Conservation (phyloP, 2,888 invertebrate genomes). For the Drosophila hawaiiensis region DNA sequence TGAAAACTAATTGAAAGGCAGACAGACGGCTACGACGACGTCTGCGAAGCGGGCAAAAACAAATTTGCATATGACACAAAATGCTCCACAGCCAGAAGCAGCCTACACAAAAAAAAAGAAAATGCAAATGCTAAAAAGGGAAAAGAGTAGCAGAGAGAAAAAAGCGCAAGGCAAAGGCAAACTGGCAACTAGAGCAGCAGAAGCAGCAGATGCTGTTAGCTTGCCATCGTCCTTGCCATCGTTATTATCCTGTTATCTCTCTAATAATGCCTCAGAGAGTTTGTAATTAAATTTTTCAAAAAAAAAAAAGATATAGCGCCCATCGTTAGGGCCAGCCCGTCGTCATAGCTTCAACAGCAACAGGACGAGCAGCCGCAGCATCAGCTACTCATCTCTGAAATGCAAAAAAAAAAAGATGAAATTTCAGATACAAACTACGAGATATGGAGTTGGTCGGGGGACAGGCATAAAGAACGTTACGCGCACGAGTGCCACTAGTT, state of each 20-base stretch:
- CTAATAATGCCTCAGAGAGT: slow-evolving; percentile 82
- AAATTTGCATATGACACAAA: slow-evolving; percentile 71
- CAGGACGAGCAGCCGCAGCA: slow-evolving; percentile 30
- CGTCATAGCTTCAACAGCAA: slow-evolving; percentile 31
- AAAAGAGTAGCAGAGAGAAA: slow-evolving; percentile 30
- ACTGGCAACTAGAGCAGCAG: slow-evolving; percentile 63
- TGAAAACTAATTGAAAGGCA: slow-evolving; percentile 79
- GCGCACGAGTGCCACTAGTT: slow-evolving; percentile 81
- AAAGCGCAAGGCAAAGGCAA: slow-evolving; percentile 42
- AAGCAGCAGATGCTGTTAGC: slow-evolving; percentile 31
- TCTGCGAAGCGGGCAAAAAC: slow-evolving; percentile 54
- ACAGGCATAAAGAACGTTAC: slow-evolving; percentile 71
- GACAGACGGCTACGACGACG: slow-evolving; percentile 54
- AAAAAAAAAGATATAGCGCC: slow-evolving; percentile 56
- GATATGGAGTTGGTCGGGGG: slow-evolving; percentile 26
- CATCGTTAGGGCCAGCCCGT: slow-evolving; percentile 45
- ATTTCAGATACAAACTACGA: slow-evolving; percentile 45
- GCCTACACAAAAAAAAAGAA: slow-evolving; percentile 41
- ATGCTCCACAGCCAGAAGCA: slow-evolving; percentile 48
- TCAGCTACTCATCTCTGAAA: slow-evolving; percentile 38
- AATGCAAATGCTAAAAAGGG: slow-evolving; percentile 16
- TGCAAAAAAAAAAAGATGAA: slow-evolving; percentile 34
- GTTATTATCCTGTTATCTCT: slow-evolving; percentile 82
- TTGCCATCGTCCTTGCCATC: slow-evolving; percentile 78
- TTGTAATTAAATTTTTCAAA: slow-evolving; percentile 81